These are phyloP conservation scores for Hetaerina americana DNA, from an alignment of 1,140 invertebrate species.

Conservation along the genomic window DNA sequence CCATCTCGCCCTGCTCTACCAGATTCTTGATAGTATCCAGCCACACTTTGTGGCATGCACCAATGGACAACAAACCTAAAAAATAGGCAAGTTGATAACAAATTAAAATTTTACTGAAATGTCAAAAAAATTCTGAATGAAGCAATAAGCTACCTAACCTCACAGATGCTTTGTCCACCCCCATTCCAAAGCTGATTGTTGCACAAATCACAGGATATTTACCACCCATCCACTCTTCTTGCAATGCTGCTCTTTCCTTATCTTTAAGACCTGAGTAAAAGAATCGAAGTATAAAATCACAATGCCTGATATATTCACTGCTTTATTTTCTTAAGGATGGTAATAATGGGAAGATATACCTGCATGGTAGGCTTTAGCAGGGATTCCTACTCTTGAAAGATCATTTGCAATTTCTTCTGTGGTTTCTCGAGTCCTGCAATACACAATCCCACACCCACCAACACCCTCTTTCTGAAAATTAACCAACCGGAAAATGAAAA, in stretches of 20 bases:
- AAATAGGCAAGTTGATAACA: background rate
- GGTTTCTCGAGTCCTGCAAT: constrained; percentile 50
- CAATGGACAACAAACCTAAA: constrained; percentile 80
- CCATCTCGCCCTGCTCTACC: constrained; percentile 53
- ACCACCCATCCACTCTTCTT: constrained; percentile 52
- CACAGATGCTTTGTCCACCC: constrained; percentile 56
- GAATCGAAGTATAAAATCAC: too few species aligned
- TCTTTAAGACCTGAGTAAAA: constrained; percentile 33
- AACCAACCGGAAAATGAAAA: too few species aligned
- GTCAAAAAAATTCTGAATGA: constrained; percentile 10
- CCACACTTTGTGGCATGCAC: constrained; percentile 70
- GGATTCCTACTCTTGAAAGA: constrained; percentile 38
- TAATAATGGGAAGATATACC: constrained; percentile 22
- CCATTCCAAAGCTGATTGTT: constrained; percentile 64
- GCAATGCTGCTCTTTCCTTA: constrained; percentile 35
- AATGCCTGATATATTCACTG: too few species aligned
- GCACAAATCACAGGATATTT: constrained; percentile 42
- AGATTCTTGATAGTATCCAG: constrained; percentile 47
- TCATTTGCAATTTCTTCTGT: constrained; percentile 45
- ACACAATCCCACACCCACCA: constrained; percentile 50
- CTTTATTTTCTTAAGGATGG: too few species aligned
- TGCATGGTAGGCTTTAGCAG: constrained; percentile 49
- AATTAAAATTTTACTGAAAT: background rate
- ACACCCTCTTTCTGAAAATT: too few species aligned
- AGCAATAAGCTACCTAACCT: constrained; percentile 28